A percentile compares a stretch with the other conserved stretches of the same genome.
These are phyloP conservation scores for Leucosticte australis DNA, from an alignment of 2,113 vertebrate species.

Conservation along the genomic window DNA sequence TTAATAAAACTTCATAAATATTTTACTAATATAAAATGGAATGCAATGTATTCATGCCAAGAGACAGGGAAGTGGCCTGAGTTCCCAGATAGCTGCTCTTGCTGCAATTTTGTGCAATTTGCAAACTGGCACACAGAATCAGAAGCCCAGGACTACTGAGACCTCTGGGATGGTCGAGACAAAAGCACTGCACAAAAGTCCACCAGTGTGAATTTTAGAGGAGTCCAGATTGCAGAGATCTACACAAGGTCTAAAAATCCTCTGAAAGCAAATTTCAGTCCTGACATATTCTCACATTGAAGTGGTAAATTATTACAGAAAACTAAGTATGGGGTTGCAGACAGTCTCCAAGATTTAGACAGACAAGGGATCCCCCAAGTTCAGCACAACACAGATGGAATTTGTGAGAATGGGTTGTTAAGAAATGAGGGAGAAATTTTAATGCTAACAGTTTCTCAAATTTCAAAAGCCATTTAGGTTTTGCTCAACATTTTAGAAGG, in stretches of 20 bases:
- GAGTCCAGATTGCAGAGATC: not conserved
- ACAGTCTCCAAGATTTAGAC: not conserved
- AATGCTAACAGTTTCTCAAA: not conserved
- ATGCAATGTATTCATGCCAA: not conserved
- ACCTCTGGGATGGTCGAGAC: rapidly evolving
- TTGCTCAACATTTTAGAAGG: not conserved
- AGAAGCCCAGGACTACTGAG: not conserved
- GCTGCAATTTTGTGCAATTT: not conserved
- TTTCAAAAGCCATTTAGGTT: conserved; percentile 11
- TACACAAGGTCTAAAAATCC: not conserved
- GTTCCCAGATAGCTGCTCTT: not conserved
- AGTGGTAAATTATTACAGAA: not conserved
- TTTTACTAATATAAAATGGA: conserved; percentile 45
- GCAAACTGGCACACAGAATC: not conserved
- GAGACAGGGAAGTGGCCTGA: not conserved
- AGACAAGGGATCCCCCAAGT: not conserved
- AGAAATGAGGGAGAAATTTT: not conserved
- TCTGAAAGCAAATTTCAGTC: not conserved
- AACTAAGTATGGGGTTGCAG: not conserved
- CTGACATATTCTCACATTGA: not conserved
- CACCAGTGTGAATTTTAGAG: not conserved
- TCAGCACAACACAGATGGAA: not conserved
- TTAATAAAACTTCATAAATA: conserved; percentile 49
- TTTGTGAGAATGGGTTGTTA: not conserved
- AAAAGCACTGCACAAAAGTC: not conserved